Percentiles rank a stretch among this genome's conserved stretches.
phyloP scores from a whole-genome alignment of 2,888 invertebrate species.

The Leistus spinibarbis region DNA sequence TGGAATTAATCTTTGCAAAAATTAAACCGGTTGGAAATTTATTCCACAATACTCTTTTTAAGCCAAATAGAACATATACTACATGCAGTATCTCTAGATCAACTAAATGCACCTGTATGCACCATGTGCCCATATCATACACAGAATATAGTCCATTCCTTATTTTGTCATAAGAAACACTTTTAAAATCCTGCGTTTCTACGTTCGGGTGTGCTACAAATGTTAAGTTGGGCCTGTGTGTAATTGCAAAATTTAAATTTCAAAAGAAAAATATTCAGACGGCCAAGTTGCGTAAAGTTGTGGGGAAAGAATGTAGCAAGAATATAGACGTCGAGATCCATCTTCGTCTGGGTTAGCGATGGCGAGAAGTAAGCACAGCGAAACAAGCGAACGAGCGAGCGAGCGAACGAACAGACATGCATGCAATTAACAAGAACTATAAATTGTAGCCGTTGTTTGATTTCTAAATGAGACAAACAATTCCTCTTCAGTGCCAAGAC shows the following conservation, averaged over 20 bases:
- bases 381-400: conserved; percentile 43
- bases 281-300: no score
- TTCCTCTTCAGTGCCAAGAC: conserved; percentile 24
- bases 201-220: no score
- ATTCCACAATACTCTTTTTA: not conserved
- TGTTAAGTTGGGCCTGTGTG: no score
- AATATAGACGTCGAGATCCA: not conserved
- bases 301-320: not conserved
- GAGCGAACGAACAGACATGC: conserved; percentile 44
- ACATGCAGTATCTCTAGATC: no score
- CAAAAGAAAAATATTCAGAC: no score
- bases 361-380: not conserved
- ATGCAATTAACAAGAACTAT: conserved; percentile 49
- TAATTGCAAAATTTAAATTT: no score
- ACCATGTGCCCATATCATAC: no score
- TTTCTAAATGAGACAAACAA: conserved; percentile 54
- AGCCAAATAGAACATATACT: no score
- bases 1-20: not conserved
- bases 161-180: no score
- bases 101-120: no score
- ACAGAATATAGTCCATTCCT: no score
- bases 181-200: no score
- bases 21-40: not conserved
- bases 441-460: conserved; percentile 53
- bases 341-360: not conserved